A percentile compares a stretch with the other conserved stretches of the same genome.
Evolutionary conservation across 2,113 vertebrate species (phyloP).

Genomic region (Cavia porcellus): DNA sequence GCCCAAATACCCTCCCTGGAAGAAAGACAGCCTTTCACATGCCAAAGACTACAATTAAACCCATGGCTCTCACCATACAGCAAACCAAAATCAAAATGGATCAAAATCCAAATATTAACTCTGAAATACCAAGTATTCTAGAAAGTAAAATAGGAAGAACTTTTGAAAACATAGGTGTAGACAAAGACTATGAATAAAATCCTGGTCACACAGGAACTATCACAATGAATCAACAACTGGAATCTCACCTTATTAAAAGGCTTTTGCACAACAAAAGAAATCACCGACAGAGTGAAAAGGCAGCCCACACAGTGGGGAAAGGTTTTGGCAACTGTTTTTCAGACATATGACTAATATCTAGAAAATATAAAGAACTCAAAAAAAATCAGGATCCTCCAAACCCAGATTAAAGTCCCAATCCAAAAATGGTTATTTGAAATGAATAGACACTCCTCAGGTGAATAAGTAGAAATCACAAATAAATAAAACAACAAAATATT

Average conservation of each 20-base stretch:
- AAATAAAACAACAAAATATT: background rate
- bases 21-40: too few species aligned
- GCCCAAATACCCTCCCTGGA: too few species aligned
- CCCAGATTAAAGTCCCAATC: background rate
- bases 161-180: background rate
- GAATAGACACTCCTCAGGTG: background rate
- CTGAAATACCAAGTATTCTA: background rate
- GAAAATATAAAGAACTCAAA: background rate
- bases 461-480: background rate
- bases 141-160: background rate
- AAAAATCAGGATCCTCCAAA: background rate
- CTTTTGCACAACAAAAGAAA: background rate
- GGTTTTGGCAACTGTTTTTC: too few species aligned
- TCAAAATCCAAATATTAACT: background rate
- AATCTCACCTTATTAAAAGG: background rate
- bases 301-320: background rate
- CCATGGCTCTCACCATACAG: too few species aligned
- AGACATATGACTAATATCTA: background rate
- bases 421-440: background rate
- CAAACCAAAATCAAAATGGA: background rate
- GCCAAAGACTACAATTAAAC: too few species aligned
- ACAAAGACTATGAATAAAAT: background rate
- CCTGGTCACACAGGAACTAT: background rate
- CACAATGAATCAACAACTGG: background rate
- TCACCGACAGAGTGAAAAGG: background rate